Evolutionary conservation across 2,797 vertebrate genomes (phyloP).

Genomic region (Cephalopachus bancanus): DNA sequence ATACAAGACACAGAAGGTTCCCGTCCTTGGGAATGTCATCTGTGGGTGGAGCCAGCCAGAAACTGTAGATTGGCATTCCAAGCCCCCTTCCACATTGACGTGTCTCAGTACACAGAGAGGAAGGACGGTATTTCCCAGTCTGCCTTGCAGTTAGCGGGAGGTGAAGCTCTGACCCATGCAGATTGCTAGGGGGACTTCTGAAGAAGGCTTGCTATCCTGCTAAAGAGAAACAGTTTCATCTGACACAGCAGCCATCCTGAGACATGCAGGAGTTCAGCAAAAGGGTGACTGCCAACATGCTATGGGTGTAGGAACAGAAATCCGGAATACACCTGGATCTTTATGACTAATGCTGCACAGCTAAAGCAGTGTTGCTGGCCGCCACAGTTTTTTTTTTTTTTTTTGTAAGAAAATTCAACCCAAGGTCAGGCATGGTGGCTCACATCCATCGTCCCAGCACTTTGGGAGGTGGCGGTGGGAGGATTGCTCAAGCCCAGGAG

Average conservation of each 20-base stretch:
- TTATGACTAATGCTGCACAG: background rate
- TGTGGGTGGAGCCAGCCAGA: background rate
- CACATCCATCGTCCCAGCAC: too few species aligned
- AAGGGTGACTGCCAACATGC: background rate
- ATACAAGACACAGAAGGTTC: background rate
- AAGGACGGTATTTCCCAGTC: background rate
- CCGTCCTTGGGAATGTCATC: too few species aligned
- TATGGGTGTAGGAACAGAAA: too few species aligned
- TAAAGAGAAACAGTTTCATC: background rate
- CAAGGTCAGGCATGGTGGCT: too few species aligned
- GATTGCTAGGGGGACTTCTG: background rate
- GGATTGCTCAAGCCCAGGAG: too few species aligned
- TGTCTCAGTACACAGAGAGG: background rate
- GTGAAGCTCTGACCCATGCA: background rate
- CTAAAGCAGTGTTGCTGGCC: too few species aligned
- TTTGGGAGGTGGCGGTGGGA: too few species aligned
- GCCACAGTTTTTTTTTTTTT: background rate
- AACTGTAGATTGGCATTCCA: background rate
- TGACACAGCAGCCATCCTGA: background rate
- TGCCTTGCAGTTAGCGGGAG: background rate
- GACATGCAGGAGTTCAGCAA: background rate
- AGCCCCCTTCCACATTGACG: background rate
- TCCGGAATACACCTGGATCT: background rate
- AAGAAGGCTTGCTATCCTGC: background rate
- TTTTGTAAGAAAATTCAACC: background rate